Conservation (phyloP, 2,888 invertebrate genomes). For the Brenthis daphne region DNA sequence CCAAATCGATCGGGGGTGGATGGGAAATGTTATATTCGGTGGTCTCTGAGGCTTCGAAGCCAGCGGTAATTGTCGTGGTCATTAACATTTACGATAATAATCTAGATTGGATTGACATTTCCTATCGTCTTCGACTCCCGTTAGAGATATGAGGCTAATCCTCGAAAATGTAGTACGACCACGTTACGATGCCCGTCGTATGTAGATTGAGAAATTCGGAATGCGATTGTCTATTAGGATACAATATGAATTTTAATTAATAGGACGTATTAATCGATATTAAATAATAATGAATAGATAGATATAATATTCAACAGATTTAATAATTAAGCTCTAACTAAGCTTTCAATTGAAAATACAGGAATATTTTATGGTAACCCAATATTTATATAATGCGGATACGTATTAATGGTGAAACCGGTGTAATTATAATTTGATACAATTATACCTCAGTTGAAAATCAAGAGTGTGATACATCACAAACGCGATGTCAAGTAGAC, state of each 20-base stretch:
- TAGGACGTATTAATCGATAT: slow-evolving; percentile 8
- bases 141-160: slow-evolving; percentile 58
- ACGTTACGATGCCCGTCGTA: slow-evolving; percentile 28
- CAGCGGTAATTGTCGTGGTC: slow-evolving; percentile 73
- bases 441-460: background rate
- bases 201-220: slow-evolving; percentile 39
- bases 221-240: slow-evolving; percentile 37
- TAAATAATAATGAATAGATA: background rate
- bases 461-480: slow-evolving; percentile 7
- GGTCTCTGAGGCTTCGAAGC: slow-evolving; percentile 61
- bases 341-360: no score
- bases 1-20: slow-evolving; percentile 65
- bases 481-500: slow-evolving; percentile 9
- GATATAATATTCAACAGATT: background rate
- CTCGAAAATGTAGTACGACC: slow-evolving; percentile 42
- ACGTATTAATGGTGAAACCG: no score
- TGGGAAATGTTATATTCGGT: slow-evolving; percentile 70
- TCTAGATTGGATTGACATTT: slow-evolving; percentile 66
- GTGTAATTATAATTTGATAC: background rate
- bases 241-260: slow-evolving; percentile 15
- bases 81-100: slow-evolving; percentile 81
- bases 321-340: no score
- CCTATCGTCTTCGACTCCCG: slow-evolving; percentile 61
- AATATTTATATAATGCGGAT: no score
- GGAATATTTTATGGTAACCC: no score